Evolutionary conservation across 2,113 vertebrate genomes (phyloP).

Genomic region (Pterocles orientalis): DNA sequence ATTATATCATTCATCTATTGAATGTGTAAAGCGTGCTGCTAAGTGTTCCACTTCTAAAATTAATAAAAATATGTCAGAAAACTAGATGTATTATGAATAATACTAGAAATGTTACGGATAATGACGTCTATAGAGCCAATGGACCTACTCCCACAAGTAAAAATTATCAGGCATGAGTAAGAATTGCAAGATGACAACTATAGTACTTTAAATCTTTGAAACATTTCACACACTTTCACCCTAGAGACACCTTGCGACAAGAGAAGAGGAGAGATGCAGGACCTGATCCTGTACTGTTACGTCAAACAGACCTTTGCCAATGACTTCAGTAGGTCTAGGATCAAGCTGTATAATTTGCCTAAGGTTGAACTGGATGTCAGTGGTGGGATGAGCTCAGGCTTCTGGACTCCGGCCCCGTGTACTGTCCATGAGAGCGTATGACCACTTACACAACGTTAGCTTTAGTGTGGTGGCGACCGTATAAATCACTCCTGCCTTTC

Average conservation of each 20-base stretch:
- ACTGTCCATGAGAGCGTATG: neutral
- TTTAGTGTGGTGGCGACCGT: neutral
- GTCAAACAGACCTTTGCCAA: neutral
- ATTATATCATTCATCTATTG: slow-evolving; percentile 29
- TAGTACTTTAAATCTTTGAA: slow-evolving; percentile 19
- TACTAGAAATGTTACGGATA: slow-evolving; percentile 40
- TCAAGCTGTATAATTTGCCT: slow-evolving; percentile 5
- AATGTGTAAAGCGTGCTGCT: slow-evolving; percentile 25
- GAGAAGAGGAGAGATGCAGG: neutral
- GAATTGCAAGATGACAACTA: slow-evolving; percentile 3
- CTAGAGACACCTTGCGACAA: neutral
- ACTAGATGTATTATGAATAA: slow-evolving; percentile 42
- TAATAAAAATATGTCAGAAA: slow-evolving; percentile 39
- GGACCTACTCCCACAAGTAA: slow-evolving; percentile 8
- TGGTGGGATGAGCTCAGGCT: slow-evolving; percentile 18
- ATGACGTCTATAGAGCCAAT: neutral
- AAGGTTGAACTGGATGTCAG: neutral
- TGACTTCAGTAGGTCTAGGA: slow-evolving; percentile 23
- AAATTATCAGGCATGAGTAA: slow-evolving; percentile 36
- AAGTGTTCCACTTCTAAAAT: slow-evolving; percentile 34
- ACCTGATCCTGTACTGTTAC: neutral
- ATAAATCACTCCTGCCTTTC: neutral
- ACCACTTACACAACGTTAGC: neutral
- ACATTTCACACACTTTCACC: neutral
- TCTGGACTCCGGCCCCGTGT: neutral